Percentiles rank a stretch among this genome's conserved stretches.
phyloP scores from a whole-genome alignment of 2,888 invertebrate genomes.

The Cryptosula pallasiana region DNA sequence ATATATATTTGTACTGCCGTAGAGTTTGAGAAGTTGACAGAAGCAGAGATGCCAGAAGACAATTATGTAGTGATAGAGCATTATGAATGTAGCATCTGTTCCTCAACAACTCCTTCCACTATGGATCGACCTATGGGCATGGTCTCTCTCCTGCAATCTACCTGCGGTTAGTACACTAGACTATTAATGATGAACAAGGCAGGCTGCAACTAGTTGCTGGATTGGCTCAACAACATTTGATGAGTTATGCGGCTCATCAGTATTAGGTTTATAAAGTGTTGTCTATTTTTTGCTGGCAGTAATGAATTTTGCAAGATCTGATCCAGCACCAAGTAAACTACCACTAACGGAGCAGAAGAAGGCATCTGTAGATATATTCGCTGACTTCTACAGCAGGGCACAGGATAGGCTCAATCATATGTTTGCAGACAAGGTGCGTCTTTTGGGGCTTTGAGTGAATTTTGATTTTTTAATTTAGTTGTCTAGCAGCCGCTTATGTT shows the following conservation, averaged over 20 bases:
- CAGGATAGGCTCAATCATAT: neutral
- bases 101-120: conserved; percentile 72
- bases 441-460: too few species aligned
- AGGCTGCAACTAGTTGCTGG: too few species aligned
- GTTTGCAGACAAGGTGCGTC: conserved; percentile 3
- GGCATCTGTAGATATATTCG: neutral
- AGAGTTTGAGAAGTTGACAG: conserved; percentile 19
- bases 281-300: neutral
- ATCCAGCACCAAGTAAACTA: neutral
- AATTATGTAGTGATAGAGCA: conserved; percentile 29
- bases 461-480: too few species aligned
- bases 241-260: neutral
- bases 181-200: too few species aligned
- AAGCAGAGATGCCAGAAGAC: neutral
- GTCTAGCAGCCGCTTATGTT: too few species aligned
- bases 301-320: neutral
- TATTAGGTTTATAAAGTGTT: neutral
- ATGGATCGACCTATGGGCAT: conserved; percentile 79
- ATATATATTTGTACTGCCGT: too few species aligned
- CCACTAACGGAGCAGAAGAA: neutral
- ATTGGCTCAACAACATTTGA: too few species aligned
- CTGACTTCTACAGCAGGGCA: neutral
- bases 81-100: conserved; percentile 94
- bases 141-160: conserved; percentile 77
- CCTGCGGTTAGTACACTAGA: conserved; percentile 61